Base-by-base conservation (phyloP, 2,113 vertebrate genomes). In the Cheilinus undulatus region DNA sequence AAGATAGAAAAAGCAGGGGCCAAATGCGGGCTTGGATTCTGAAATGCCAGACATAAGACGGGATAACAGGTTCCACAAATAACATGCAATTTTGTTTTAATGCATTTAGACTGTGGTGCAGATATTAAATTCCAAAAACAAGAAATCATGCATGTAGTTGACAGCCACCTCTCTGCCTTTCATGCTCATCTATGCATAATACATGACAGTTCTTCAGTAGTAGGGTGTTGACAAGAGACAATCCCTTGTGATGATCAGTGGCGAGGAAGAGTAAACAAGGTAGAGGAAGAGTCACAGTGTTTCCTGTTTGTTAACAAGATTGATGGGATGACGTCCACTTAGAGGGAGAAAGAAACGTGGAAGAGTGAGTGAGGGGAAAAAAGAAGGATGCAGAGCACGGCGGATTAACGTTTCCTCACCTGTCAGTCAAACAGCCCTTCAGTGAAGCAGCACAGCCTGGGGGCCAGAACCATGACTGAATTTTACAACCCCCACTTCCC, bases 371-470 rank as follows among this genome's bases (percentile, higher is more conserved):
- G 48, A 11, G 28, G 36, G 10, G 36, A 19, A 54, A 19, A 19
- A 30, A 38, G 20, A 60, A 28, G 32, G 68, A 72, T 58, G 66
- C 57, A 59, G 72, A 70, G 60, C 62, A 19, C 27, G 17, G 36
- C 43, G 65, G 67, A 88, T 86, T 76, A 80, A 27, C 1, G 0
- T 11, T 82, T 48, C 75, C 19, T 30, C 69, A 72, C 43, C 73
- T 76, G 82, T 58, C 87, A 80, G 46, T 87, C 86, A 73, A 22
- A n/a, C 49, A 57, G 48, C 40, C 61, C 73, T 43, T 56, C 15
- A 1, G 51, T 59, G 62, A 73, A 43, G 67, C 81, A 58, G 59
- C 42, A 9, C 63, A 38, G 77, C 76, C 68, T 49, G 1, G 24
- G 49, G 69, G 30, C 7, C 19, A 73, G 69, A 63, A 46, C 60